Base-by-base conservation (phyloP, 2,113 vertebrate genomes). In the Psettodes erumei region DNA sequence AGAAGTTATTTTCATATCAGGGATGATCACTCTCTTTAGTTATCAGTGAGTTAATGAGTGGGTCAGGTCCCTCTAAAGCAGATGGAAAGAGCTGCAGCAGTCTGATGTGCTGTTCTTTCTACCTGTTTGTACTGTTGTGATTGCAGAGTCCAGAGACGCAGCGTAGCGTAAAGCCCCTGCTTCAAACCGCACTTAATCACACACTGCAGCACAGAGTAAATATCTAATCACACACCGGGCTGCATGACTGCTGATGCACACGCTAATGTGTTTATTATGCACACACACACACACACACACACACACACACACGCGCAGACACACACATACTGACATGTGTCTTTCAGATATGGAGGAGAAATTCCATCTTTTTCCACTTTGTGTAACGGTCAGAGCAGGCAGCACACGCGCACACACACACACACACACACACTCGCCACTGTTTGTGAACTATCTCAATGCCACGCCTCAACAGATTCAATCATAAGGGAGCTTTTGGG, bases 391-490 rank as follows among this genome's bases (percentile, higher is more conserved):
- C 82, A 79, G 70, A 79, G 23, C 45, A 25, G 71, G 37, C 60
- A 15, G 28, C n/a, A 40, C 55, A 40, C 68, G 51, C 53, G 32
- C 65, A 82, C 58, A 32, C 59, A 43, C 62, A 64, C 48, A 61
- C 77, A 82, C 42, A 70, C 67, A 75, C 71, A 45, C 59, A 61
- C 65, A 86, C 65, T 66, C 75, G 83, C 40, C 74, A 80, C 71
- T 58, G 75, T 91, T 84, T 91, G 86, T 90, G 90, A 92, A 91
- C 90, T 86, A 86, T 92, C 89, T 92, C 91, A 90, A 92, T 92
- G 91, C 90, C 88, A 93, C 79, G 92, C 93, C 92, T 93, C 91
- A 93, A 86, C 88, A 91, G 86, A 93, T 92, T 92, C 90, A 93
- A 93, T 93, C 93, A 93, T 88, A 86, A 75, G 76, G 73, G 79